A percentile compares a stretch with the other conserved stretches of the same genome.
Evolutionary conservation across 2,797 vertebrate species (phyloP).

Genomic region (Margarornis squamiger): DNA sequence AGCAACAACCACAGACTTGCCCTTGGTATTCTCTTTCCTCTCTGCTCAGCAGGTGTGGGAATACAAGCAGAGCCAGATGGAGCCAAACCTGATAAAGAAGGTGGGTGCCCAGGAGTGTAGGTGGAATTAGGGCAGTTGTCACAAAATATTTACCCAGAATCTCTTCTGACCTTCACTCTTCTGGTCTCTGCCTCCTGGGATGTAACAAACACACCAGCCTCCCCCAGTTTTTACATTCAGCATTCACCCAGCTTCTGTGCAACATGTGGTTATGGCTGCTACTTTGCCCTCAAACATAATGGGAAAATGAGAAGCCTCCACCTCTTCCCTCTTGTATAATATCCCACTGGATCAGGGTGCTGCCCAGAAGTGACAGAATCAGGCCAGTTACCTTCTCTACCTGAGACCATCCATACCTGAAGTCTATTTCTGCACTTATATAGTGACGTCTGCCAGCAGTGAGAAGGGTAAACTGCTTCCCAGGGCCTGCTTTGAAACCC

Average conservation of each 20-base stretch:
- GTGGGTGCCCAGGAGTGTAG: fast-evolving
- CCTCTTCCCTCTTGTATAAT: background rate
- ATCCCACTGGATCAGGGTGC: background rate
- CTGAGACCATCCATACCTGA: background rate
- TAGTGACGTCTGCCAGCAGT: background rate
- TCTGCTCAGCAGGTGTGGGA: fast-evolving
- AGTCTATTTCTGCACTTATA: background rate
- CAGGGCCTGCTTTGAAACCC: background rate
- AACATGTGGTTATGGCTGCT: background rate
- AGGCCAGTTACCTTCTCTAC: background rate
- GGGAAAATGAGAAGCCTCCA: background rate
- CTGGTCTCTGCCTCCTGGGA: background rate
- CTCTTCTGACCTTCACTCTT: background rate
- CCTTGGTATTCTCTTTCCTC: background rate
- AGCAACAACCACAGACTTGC: background rate
- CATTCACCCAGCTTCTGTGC: background rate
- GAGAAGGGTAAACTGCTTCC: background rate
- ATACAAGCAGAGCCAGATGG: background rate
- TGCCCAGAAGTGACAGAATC: background rate
- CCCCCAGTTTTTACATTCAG: background rate
- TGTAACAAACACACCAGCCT: fast-evolving
- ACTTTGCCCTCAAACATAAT: background rate
- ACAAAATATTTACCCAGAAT: background rate
- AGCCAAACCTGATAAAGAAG: background rate
- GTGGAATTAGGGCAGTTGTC: background rate